These are phyloP conservation scores for Heliconius ethilla DNA, from an alignment of 2,888 invertebrate genomes.

Conservation along the genomic window DNA sequence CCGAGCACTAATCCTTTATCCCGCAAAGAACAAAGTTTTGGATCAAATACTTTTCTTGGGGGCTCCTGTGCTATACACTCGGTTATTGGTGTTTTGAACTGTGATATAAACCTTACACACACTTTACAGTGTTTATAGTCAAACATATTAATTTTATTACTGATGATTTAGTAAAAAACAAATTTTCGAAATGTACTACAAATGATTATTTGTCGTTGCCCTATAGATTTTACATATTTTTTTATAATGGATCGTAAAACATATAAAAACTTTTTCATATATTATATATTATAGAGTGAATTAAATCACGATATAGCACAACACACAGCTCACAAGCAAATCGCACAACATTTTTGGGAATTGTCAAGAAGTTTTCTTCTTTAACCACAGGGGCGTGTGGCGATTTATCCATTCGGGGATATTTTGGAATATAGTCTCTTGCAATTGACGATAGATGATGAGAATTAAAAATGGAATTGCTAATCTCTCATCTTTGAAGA, in stretches of 20 bases:
- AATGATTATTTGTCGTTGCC: constrained; percentile 60
- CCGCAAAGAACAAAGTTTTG: constrained; percentile 58
- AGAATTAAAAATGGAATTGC: constrained; percentile 90
- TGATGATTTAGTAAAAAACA: constrained; percentile 57
- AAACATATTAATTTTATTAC: constrained; percentile 52
- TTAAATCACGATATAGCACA: constrained; percentile 71
- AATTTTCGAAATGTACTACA: constrained; percentile 50
- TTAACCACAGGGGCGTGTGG: constrained; percentile 71
- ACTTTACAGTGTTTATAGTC: constrained; percentile 46
- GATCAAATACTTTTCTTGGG: constrained; percentile 57
- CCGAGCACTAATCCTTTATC: constrained; percentile 83
- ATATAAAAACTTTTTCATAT: constrained; percentile 58
- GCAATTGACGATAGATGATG: constrained; percentile 89
- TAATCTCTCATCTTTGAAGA: constrained; percentile 89
- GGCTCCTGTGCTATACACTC: constrained; percentile 61
- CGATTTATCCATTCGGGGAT: constrained; percentile 82
- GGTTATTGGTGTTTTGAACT: constrained; percentile 61
- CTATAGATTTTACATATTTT: constrained; percentile 55
- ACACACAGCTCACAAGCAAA: constrained; percentile 62
- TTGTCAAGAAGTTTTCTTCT: constrained; percentile 76
- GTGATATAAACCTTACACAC: constrained; percentile 62
- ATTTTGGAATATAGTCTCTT: constrained; percentile 83
- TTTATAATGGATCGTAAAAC: constrained; percentile 49
- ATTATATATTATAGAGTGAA: constrained; percentile 60
- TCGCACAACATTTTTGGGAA: constrained; percentile 71